Percentiles rank a stretch among this genome's conserved stretches.
These are phyloP conservation scores for Ciconia maguari DNA, from an alignment of 2,113 vertebrate genomes.

Conservation along the genomic window DNA sequence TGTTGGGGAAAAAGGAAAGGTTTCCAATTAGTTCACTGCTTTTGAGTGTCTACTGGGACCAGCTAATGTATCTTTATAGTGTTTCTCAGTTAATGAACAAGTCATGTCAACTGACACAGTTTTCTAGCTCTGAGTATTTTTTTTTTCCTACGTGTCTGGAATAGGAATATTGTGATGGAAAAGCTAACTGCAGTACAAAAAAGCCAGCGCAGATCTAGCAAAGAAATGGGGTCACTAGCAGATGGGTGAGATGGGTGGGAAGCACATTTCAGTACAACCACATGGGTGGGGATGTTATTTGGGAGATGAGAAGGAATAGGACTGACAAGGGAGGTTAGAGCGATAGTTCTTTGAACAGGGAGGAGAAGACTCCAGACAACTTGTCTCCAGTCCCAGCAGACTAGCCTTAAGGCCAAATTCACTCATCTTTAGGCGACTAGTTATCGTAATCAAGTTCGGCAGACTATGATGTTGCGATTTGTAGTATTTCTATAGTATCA, in stretches of 20 bases:
- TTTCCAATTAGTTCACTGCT: not conserved
- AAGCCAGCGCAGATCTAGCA: not conserved
- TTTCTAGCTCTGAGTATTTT: not conserved
- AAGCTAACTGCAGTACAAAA: not conserved
- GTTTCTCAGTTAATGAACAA: not conserved
- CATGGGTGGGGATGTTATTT: constrained; percentile 6
- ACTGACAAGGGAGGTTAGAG: constrained; percentile 13
- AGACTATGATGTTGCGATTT: not conserved
- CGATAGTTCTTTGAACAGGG: constrained; percentile 23
- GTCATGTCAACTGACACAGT: not conserved
- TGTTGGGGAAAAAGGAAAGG: not conserved
- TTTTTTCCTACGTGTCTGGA: not conserved
- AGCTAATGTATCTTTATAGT: not conserved
- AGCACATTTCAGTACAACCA: not conserved
- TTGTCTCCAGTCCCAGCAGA: constrained; percentile 56
- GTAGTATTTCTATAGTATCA: not conserved
- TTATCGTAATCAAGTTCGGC: constrained; percentile 22
- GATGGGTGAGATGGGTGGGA: not conserved
- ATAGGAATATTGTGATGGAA: not conserved
- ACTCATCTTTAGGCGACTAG: constrained; percentile 29
- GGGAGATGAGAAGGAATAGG: not conserved
- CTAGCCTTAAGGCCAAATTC: constrained; percentile 61
- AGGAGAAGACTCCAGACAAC: constrained; percentile 57
- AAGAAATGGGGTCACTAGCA: not conserved
- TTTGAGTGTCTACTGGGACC: not conserved